phyloP scores from a whole-genome alignment of 2,888 invertebrate species.

The Synanthedon myopaeformis region DNA sequence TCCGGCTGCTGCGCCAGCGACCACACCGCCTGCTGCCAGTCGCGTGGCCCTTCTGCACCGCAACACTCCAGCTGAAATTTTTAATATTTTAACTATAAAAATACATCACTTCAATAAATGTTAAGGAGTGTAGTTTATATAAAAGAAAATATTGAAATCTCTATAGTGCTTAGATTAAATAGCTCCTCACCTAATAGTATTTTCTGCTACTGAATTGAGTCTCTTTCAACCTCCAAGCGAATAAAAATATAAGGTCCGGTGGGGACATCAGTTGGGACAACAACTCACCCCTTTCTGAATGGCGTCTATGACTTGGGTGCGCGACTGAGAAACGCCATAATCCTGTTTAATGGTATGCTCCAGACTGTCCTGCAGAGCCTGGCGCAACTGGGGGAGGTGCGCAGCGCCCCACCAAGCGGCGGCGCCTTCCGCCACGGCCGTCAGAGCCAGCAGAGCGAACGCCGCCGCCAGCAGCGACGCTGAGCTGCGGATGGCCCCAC shows the following conservation, averaged over 20 bases:
- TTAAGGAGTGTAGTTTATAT: too few species aligned
- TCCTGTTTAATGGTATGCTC: constrained; percentile 31
- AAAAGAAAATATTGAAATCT: too few species aligned
- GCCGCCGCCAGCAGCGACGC: constrained; percentile 44
- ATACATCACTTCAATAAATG: too few species aligned
- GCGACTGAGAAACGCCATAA: constrained; percentile 38
- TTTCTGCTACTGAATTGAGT: too few species aligned
- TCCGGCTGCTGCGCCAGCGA: constrained; percentile 16
- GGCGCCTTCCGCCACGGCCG: constrained; percentile 46
- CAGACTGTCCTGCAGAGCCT: constrained; percentile 30
- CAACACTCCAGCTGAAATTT: constrained; percentile 84
- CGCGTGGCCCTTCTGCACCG: constrained; percentile 93
- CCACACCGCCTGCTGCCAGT: constrained; percentile 76
- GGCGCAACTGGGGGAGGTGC: constrained; percentile 41
- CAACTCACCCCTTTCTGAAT: constrained; percentile 40
- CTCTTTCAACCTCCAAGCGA: too few species aligned
- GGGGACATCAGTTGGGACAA: neutral
- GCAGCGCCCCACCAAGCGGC: constrained; percentile 59
- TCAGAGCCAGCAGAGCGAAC: constrained; percentile 45
- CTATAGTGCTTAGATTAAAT: too few species aligned
- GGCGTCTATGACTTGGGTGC: constrained; percentile 45
- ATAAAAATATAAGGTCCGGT: too few species aligned
- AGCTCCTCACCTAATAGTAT: too few species aligned
- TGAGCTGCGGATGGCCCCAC: constrained; percentile 22
- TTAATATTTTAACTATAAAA: too few species aligned